Base-by-base conservation (phyloP, 2,888 invertebrate species). In the Tetropium fuscum region DNA sequence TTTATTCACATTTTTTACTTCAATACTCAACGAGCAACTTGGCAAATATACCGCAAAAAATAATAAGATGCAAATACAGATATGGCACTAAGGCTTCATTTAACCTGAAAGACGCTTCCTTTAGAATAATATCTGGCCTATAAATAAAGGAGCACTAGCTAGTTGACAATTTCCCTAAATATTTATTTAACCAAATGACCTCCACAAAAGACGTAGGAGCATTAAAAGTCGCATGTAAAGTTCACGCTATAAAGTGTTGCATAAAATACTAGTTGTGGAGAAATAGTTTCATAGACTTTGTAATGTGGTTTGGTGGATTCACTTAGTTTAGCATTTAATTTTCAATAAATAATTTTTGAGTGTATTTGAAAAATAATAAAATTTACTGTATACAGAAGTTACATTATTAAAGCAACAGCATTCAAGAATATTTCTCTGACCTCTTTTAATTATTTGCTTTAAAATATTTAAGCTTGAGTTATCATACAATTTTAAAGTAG, bases 51-150 rank as follows among this genome's bases (percentile, higher is more conserved):
- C 58, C 22, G 44, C 20, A 43, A 53, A 53, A 58, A 53, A 58
- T 58, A 58, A 58, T 58, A 58, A 58, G 58, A 58, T 58, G 58
- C 48, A 58, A 58, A 58, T 58, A 58, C 22, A 58, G 58, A 58
- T 58, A 58, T 36, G 51, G 16, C 15, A 20, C 15, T 19, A 25
- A 32, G 32, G 53, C 58, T 57, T 57, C 48, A 57, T 57, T 57
- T 57, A 51, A 43, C 25, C 22, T 34, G 43, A 53, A 58, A 51
- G 44, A 44, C 30, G 36, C 51, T 58, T 32, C 44, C 44, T 49
- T 43, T 32, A 49, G 41, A 25, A 18, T 34, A 53, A 40, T 58
- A 53, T 58, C 53, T 58, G 53, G 53, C 27, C 47, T 20, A 58
- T 58, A 58, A 58, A 58, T 58, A 58, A 58, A 40, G 40, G 53